Evolutionary conservation across 2,113 vertebrate species (phyloP).

Genomic region (Entomyzon cyanotis): DNA sequence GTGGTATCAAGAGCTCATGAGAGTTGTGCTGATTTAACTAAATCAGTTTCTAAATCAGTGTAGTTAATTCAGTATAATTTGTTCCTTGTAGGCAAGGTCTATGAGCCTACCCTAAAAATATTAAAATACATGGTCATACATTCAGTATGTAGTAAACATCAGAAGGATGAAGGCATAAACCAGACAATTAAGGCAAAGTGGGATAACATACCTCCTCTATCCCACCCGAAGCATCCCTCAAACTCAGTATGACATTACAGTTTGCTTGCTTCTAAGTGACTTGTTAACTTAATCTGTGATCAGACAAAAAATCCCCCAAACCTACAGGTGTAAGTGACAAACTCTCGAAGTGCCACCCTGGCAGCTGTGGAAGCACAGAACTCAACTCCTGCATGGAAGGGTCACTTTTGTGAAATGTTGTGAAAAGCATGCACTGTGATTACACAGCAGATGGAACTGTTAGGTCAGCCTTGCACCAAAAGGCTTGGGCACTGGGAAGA

Average conservation of each 20-base stretch:
- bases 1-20: not conserved
- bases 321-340: not conserved
- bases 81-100: not conserved
- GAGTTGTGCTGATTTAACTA: not conserved
- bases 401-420: not conserved
- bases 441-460: not conserved
- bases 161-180: not conserved
- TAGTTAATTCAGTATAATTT: not conserved
- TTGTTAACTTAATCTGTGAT: not conserved
- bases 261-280: not conserved
- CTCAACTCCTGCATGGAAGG: not conserved
- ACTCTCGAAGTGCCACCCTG: not conserved
- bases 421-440: not conserved
- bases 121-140: not conserved
- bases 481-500: not conserved
- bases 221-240: not conserved
- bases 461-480: accelerated
- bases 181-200: not conserved
- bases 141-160: not conserved
- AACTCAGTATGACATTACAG: not conserved
- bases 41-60: not conserved
- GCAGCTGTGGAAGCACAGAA: not conserved
- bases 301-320: not conserved
- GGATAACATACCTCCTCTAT: not conserved
- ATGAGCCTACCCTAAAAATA: not conserved